phyloP scores from a whole-genome alignment of 2,888 invertebrate genomes.

The Venustoraphidia nigricollis region DNA sequence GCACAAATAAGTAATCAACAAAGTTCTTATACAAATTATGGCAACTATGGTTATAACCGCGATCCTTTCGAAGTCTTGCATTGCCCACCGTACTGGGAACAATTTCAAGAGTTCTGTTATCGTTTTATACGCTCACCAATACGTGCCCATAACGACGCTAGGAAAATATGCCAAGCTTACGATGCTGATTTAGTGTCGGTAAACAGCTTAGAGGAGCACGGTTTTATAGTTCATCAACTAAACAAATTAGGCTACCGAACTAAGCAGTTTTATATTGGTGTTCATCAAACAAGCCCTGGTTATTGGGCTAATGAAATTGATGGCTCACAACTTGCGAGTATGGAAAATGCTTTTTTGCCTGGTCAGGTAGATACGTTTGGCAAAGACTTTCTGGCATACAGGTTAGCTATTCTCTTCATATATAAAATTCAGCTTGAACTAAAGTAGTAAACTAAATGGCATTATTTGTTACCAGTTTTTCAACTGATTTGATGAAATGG shows the following conservation, averaged over 20 bases:
- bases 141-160: constrained; percentile 64
- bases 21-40: constrained; percentile 10
- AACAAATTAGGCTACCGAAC: constrained; percentile 72
- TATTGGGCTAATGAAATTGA: constrained; percentile 76
- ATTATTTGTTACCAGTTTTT: constrained; percentile 60
- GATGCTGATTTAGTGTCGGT: constrained; percentile 69
- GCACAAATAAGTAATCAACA: too few species aligned
- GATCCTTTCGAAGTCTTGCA: constrained; percentile 21
- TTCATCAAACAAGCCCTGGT: constrained; percentile 54
- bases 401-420: constrained; percentile 22
- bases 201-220: constrained; percentile 71
- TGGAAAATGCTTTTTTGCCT: constrained; percentile 71
- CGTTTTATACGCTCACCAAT: constrained; percentile 79
- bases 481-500: constrained; percentile 59
- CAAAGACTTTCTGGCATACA: constrained; percentile 65
- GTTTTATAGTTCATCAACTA: constrained; percentile 71
- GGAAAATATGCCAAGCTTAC: constrained; percentile 65
- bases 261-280: constrained; percentile 74
- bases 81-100: constrained; percentile 83
- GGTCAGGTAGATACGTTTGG: constrained; percentile 36
- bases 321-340: constrained; percentile 56
- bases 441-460: constrained; percentile 30
- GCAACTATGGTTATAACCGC: constrained; percentile 13
- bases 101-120: constrained; percentile 68
- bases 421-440: not conserved